These are phyloP conservation scores for Drosophila neocordata DNA, from an alignment of 1,140 invertebrate species.

Conservation along the genomic window DNA sequence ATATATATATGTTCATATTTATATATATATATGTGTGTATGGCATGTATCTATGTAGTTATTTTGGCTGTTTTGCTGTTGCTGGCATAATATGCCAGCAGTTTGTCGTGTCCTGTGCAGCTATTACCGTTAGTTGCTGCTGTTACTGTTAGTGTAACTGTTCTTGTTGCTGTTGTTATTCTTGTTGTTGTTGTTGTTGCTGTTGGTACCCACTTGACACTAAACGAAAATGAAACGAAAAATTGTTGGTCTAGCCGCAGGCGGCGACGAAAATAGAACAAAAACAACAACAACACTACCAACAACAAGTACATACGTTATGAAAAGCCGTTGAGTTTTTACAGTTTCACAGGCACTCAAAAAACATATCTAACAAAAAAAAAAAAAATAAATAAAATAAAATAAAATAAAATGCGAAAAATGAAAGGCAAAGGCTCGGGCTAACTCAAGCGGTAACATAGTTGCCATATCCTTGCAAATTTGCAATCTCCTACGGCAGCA, in stretches of 20 bases:
- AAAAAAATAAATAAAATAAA: neutral
- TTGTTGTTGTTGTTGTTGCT: constrained; percentile 48
- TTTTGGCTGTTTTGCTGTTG: constrained; percentile 19
- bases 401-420: neutral
- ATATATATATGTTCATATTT: neutral
- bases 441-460: neutral
- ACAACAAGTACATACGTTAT: neutral
- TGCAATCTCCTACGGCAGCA: too few relatives aligned
- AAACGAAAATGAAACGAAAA: constrained; percentile 78
- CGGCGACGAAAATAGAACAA: constrained; percentile 44
- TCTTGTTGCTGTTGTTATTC: constrained; percentile 21
- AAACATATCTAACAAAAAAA: constrained; percentile 27
- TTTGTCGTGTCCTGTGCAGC: constrained; percentile 65
- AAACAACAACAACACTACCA: constrained; percentile 22
- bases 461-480: too few relatives aligned
- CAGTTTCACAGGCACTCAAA: constrained; percentile 65
- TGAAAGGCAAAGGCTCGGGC: neutral
- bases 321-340: constrained; percentile 43
- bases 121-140: constrained; percentile 65
- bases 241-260: constrained; percentile 56
- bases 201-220: constrained; percentile 66
- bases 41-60: neutral
- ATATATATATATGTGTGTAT: neutral
- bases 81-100: constrained; percentile 64
- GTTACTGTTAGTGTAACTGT: constrained; percentile 15